These are phyloP conservation scores for Oryzias javanicus DNA, from an alignment of 2,113 vertebrate genomes.

Conservation along the genomic window DNA sequence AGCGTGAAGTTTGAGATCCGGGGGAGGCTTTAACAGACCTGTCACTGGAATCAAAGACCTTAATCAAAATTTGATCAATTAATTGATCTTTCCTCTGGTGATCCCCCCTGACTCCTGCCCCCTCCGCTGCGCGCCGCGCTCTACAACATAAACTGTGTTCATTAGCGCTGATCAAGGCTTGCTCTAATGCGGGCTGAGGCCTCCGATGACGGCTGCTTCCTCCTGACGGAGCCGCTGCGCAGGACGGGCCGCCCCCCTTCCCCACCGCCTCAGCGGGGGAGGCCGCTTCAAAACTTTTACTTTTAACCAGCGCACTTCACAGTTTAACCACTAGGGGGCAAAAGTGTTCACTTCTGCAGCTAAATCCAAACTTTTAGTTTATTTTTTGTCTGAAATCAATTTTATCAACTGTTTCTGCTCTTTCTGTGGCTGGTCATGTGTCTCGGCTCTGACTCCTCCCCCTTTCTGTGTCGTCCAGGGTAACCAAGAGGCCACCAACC, in stretches of 20 bases:
- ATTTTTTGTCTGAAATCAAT: too few relatives aligned
- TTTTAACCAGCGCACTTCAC: neutral
- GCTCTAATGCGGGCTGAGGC: conserved; percentile 63
- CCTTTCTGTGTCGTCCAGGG: conserved; percentile 73
- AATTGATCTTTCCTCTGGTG: conserved; percentile 76
- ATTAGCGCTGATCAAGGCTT: conserved; percentile 71
- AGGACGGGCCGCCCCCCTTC: conserved; percentile 42
- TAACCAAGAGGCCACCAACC: conserved; percentile 93
- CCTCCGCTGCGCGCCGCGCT: conserved; percentile 31
- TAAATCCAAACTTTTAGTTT: too few relatives aligned
- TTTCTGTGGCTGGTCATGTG: too few relatives aligned
- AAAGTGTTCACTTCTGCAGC: too few relatives aligned
- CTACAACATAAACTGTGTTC: conserved; percentile 68
- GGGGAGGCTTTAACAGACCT: conserved; percentile 48
- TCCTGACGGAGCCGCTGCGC: conserved; percentile 40
- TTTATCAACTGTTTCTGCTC: too few relatives aligned
- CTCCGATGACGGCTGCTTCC: conserved; percentile 62
- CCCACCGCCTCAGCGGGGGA: neutral
- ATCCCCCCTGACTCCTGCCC: conserved; percentile 39
- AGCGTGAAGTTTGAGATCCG: conserved; percentile 17
- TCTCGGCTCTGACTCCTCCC: neutral
- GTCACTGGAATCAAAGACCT: conserved; percentile 64
- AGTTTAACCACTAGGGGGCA: too few relatives aligned
- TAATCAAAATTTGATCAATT: conserved; percentile 80
- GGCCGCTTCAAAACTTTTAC: conserved; percentile 16